Base-by-base conservation (phyloP, 37 sponge, comb jelly and placozoan species). In the Agelas oroides region DNA sequence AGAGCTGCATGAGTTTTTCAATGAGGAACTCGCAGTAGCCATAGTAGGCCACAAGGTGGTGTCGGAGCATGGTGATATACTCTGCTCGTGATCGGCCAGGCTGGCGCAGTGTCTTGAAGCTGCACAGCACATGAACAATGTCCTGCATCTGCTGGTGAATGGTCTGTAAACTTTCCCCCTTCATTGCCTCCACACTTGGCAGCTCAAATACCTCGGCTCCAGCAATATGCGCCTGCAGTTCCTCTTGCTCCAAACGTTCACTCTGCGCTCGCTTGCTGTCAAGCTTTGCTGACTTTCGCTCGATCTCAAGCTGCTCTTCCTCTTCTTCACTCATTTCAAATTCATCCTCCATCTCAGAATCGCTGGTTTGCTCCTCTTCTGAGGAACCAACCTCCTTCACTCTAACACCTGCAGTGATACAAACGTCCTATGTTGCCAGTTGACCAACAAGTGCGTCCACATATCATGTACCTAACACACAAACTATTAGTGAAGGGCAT, bases 11-110 rank as follows among this genome's bases (percentile, higher is more conserved):
- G 6, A 99, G 76, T 31, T 95, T 92, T 0, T 71, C 57, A 20
- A 95, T 82, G 13, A 99, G 90, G 74, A 83, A 99, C 55, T 94
- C 94, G 68, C 86, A 89, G 75, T 99, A 99, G 58, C 96, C 91
- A 83, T 99, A 99, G 72, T 99, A 95, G 39, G n/a, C 32, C 73
- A 83, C 82, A 5, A 99, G 86, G 68, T 99, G 97, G 3, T 69
- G 41, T 27, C 41, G 79, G 25, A 99, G 82, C 31, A 97, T 34
- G 2, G 62, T 18, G 33, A 87, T 55, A 65, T 97, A 97, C 55
- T 97, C 98, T 36, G 55, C 73, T 6, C 98, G 68, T 0, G 76
- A 52, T 32, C 94, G 91, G 0, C 85, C 97, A 16, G 61, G 85
- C 54, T 97, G 80, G 11, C 94, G 78, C 28, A 95, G 77, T n/a